Conservation (phyloP, 2,113 vertebrate genomes). For the western clawed frog (Xenopus tropicalis) region DNA sequence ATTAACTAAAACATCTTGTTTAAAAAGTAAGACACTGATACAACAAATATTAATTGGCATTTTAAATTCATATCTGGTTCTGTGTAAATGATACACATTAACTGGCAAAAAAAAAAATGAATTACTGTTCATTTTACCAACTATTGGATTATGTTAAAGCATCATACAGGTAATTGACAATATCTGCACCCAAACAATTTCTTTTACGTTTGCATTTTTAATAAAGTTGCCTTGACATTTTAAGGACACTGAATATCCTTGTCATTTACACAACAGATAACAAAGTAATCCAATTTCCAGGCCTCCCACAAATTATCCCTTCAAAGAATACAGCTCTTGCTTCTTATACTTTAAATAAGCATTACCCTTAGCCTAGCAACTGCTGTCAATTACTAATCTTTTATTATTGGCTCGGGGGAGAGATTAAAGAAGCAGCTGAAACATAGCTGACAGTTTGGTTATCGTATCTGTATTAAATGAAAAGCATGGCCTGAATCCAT, state of each 20-base stretch:
- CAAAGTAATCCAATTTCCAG: conserved; percentile 80
- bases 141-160: too few relatives aligned
- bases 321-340: conserved; percentile 69
- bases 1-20: too few relatives aligned
- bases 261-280: conserved; percentile 79
- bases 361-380: conserved; percentile 57
- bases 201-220: conserved; percentile 56
- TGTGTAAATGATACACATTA: too few relatives aligned
- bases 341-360: conserved; percentile 73
- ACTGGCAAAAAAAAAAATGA: too few relatives aligned
- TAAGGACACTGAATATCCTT: conserved; percentile 75
- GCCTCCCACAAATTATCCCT: conserved; percentile 69
- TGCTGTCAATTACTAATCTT: conserved; percentile 68
- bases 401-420: conserved; percentile 85
- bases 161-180: background rate
- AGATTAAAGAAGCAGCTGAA: conserved; percentile 85
- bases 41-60: too few relatives aligned
- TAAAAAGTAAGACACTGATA: too few relatives aligned
- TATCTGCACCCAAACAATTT: conserved; percentile 27
- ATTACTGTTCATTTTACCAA: too few relatives aligned
- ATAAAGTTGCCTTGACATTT: conserved; percentile 69
- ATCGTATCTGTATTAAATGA: conserved; percentile 91
- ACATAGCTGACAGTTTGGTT: conserved; percentile 85
- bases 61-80: too few relatives aligned
- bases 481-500: conserved; percentile 94